Percentiles rank a stretch among this genome's conserved stretches.
Evolutionary conservation across 2,113 vertebrate genomes (phyloP).

Genomic region (Melanostigma gelatinosum): DNA sequence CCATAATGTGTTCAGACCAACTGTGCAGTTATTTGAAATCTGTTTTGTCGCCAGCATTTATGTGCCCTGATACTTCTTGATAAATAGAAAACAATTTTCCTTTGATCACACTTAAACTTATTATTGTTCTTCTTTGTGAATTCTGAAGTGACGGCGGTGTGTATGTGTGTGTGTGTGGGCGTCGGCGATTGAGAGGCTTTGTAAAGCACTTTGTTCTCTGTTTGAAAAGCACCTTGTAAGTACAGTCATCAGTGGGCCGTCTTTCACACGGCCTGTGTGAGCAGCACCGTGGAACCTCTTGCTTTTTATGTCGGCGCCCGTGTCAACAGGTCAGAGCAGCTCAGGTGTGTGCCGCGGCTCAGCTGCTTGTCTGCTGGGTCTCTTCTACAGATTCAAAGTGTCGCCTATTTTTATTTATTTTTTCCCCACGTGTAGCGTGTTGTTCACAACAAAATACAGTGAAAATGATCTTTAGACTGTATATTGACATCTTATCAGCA

Average conservation of each 20-base stretch:
- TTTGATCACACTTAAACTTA: constrained; percentile 28
- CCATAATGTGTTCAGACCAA: background rate
- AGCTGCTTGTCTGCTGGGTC: background rate
- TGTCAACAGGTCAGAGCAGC: background rate
- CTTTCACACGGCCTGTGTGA: background rate
- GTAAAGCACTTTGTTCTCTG: background rate
- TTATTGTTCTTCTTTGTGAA: constrained; percentile 25
- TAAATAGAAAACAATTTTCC: background rate
- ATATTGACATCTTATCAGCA: background rate
- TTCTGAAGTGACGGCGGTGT: background rate
- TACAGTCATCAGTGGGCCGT: background rate
- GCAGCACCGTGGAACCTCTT: background rate
- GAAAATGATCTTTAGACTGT: background rate
- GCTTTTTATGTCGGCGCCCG: background rate
- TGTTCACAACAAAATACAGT: background rate
- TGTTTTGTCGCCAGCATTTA: background rate
- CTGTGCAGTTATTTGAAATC: background rate
- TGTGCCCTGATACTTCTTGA: background rate
- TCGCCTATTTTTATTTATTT: background rate
- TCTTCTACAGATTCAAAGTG: background rate
- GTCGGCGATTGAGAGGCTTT: constrained; percentile 18
- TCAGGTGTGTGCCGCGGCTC: background rate
- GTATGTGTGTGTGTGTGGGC: background rate
- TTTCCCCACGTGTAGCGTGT: background rate
- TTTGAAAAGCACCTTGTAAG: constrained; percentile 1